phyloP scores from a whole-genome alignment of 2,888 invertebrate species.

The Augochlorella aurata region DNA sequence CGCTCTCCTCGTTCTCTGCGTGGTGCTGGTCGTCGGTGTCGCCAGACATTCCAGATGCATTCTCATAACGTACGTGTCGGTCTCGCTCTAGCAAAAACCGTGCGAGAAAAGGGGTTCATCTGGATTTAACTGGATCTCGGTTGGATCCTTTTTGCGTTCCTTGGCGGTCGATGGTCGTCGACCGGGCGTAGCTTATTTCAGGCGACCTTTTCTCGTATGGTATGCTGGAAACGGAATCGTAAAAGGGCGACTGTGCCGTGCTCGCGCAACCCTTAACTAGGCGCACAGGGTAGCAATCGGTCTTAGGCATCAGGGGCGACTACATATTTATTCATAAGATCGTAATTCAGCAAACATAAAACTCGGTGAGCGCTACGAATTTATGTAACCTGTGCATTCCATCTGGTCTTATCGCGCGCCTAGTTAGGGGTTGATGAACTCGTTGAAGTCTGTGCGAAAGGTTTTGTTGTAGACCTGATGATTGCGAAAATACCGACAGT shows the following conservation, averaged over 20 bases:
- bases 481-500: neutral
- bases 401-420: neutral
- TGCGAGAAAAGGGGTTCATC: conserved; percentile 6
- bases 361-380: neutral
- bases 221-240: neutral
- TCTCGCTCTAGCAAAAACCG: neutral
- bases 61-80: conserved; percentile 87
- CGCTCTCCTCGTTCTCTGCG: conserved; percentile 92
- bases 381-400: neutral
- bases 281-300: neutral
- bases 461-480: too few species aligned
- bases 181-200: conserved; percentile 1
- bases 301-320: neutral
- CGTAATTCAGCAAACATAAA: neutral
- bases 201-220: neutral
- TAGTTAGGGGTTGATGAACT: neutral
- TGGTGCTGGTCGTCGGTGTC: conserved; percentile 94
- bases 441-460: too few species aligned
- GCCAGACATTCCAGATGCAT: conserved; percentile 94
- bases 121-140: conserved; percentile 15
- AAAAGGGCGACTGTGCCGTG: neutral
- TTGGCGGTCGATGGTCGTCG: conserved; percentile 6
- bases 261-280: neutral
- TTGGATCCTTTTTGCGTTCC: conserved; percentile 3
- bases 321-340: conserved; percentile 10